A percentile compares a stretch with the other conserved stretches of the same genome.
These are phyloP conservation scores for Scalopus aquaticus DNA, from an alignment of 2,113 vertebrate genomes.

Conservation along the genomic window DNA sequence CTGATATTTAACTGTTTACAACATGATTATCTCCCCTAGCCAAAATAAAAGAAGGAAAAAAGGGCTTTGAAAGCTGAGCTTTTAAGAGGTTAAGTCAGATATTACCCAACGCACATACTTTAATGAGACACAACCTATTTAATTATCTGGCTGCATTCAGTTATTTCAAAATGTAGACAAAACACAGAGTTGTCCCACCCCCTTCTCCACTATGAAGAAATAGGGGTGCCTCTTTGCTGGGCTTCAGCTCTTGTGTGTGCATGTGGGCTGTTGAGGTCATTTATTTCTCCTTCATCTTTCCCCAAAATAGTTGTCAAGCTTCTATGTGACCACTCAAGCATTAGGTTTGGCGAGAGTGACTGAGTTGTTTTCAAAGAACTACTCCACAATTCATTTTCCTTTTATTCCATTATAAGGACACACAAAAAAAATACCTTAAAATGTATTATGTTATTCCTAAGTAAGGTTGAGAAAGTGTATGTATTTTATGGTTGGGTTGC, in stretches of 20 bases:
- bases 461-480: neutral
- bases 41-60: neutral
- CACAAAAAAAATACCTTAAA: slow-evolving; percentile 28
- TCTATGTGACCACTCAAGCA: neutral
- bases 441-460: neutral
- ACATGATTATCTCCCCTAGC: neutral
- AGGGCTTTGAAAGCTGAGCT: neutral
- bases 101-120: neutral
- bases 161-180: slow-evolving; percentile 43
- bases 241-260: neutral
- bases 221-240: neutral
- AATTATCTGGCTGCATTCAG: slow-evolving; percentile 59
- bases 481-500: neutral
- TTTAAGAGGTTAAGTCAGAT: slow-evolving; percentile 20
- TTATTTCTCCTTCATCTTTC: neutral
- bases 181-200: neutral
- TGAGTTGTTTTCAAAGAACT: slow-evolving; percentile 24
- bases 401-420: neutral
- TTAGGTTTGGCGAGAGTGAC: neutral
- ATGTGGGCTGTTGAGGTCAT: neutral
- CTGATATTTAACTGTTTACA: slow-evolving; percentile 8
- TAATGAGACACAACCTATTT: slow-evolving; percentile 50
- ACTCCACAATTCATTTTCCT: neutral
- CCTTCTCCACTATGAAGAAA: neutral
- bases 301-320: neutral